These are phyloP conservation scores for Coluber constrictor DNA, from an alignment of 2,797 vertebrate species.

Conservation along the genomic window DNA sequence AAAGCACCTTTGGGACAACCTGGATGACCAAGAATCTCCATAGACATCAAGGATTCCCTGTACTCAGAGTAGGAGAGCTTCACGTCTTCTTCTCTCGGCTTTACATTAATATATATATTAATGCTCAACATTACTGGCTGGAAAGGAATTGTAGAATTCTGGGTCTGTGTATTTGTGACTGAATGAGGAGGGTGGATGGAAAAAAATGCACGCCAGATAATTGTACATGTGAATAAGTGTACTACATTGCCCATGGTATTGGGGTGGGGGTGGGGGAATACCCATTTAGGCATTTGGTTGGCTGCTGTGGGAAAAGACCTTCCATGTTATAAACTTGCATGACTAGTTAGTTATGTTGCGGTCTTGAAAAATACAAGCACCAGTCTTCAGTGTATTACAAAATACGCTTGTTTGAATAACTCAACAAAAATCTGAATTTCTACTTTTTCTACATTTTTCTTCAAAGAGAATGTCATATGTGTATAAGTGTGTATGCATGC, in stretches of 20 bases:
- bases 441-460: conserved; percentile 56
- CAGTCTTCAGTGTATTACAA: conserved; percentile 1
- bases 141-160: background rate
- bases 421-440: conserved; percentile 34
- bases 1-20: too few species aligned
- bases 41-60: background rate
- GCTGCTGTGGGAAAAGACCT: background rate
- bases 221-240: background rate
- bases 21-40: too few species aligned
- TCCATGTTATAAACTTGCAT: background rate
- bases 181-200: background rate
- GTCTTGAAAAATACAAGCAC: conserved; percentile 6
- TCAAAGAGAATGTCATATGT: conserved; percentile 49
- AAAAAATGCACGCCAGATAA: background rate
- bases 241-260: background rate
- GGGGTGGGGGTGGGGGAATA: fast-evolving
- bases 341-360: background rate
- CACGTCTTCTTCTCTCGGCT: background rate
- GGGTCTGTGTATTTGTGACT: background rate
- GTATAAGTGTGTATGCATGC: background rate
- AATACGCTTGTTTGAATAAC: background rate
- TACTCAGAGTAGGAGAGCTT: background rate
- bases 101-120: too few species aligned
- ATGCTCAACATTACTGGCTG: background rate
- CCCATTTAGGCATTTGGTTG: background rate